Percentiles rank a stretch among this genome's conserved stretches.
Evolutionary conservation across 2,888 invertebrate species (phyloP).

Genomic region (Drosophila tanythrix): DNA sequence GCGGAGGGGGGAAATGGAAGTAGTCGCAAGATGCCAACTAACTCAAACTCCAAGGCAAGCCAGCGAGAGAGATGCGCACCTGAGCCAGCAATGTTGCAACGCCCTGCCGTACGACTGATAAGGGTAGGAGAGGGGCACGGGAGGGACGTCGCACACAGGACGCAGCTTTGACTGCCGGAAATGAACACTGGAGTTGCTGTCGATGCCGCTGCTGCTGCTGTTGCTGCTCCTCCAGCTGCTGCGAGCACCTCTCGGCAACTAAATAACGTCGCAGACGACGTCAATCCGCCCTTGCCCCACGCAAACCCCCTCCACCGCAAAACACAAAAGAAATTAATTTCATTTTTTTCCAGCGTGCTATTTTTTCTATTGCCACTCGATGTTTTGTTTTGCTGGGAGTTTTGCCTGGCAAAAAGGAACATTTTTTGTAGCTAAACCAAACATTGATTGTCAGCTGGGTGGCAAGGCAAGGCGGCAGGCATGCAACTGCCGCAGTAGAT

Average conservation of each 20-base stretch:
- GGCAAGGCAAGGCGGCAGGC: conserved; percentile 9
- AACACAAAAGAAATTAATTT: conserved; percentile 85
- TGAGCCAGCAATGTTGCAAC: conserved; percentile 49
- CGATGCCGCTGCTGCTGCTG: conserved; percentile 22
- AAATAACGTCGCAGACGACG: conserved; percentile 50
- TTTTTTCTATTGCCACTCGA: conserved; percentile 58
- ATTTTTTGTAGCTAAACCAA: conserved; percentile 75
- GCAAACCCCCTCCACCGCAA: conserved; percentile 38
- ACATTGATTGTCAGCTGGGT: conserved; percentile 78
- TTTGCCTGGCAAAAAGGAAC: conserved; percentile 51
- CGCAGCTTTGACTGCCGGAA: conserved; percentile 80
- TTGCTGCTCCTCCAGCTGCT: conserved; percentile 25
- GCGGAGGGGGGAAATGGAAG: neutral
- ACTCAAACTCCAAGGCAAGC: conserved; percentile 60
- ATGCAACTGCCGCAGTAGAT: conserved; percentile 14
- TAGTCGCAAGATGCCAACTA: conserved; percentile 67
- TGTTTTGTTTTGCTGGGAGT: conserved; percentile 68
- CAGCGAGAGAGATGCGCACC: conserved; percentile 47
- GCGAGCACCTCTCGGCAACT: conserved; percentile 37
- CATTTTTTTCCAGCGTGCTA: conserved; percentile 71
- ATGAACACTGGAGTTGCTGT: conserved; percentile 73
- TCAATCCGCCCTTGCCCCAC: neutral
- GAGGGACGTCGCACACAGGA: conserved; percentile 42
- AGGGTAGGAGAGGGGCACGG: neutral
- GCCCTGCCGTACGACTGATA: conserved; percentile 1